phyloP scores from a whole-genome alignment of 2,113 vertebrate genomes.

The Peucedramus taeniatus region DNA sequence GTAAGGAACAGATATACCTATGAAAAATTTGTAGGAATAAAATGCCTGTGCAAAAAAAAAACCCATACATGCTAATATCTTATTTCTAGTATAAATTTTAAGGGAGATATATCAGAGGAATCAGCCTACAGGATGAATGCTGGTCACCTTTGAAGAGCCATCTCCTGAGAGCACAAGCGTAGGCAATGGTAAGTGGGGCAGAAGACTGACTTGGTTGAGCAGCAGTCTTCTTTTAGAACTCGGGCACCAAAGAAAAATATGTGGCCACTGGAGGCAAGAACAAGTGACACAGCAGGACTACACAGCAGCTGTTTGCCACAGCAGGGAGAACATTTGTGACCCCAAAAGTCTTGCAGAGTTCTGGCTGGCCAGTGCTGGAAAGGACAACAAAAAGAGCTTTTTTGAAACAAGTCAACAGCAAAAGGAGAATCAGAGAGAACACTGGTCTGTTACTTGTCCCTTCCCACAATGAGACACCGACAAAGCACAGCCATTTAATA shows the following conservation, averaged over 20 bases:
- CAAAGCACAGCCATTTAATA: not conserved
- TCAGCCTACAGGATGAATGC: not conserved
- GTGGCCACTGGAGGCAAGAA: not conserved
- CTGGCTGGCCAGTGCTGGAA: rapidly evolving
- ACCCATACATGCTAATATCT: not conserved
- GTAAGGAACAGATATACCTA: not conserved
- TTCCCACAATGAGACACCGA: not conserved
- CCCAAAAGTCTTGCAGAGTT: not conserved
- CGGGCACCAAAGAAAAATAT: not conserved
- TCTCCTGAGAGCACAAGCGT: rapidly evolving
- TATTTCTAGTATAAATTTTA: not conserved
- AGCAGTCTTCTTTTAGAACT: not conserved
- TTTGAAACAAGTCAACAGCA: not conserved
- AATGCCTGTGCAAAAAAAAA: not conserved
- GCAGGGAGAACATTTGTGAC: not conserved
- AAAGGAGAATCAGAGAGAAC: not conserved
- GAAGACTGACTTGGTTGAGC: not conserved
- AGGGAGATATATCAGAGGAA: not conserved
- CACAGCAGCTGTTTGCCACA: not conserved
- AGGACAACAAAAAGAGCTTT: not conserved
- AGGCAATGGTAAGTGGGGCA: not conserved
- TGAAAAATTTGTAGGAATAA: not conserved
- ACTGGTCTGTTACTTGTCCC: not conserved
- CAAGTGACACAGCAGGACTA: not conserved
- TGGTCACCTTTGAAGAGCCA: not conserved